phyloP scores from a whole-genome alignment of 2,113 vertebrate species.

The Nestor notabilis region DNA sequence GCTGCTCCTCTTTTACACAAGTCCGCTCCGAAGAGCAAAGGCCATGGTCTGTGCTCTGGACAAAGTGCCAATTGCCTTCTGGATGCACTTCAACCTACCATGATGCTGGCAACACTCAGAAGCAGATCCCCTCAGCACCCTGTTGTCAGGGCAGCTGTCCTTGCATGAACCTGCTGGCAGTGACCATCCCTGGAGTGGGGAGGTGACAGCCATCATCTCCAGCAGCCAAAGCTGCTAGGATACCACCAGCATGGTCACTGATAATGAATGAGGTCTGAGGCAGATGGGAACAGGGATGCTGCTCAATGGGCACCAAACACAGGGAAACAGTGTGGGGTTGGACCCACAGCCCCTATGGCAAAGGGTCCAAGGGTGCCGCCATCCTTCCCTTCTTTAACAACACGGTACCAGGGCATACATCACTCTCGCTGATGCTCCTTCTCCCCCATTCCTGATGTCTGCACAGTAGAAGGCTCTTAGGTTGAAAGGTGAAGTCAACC shows the following conservation, averaged over 20 bases:
- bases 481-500: not conserved
- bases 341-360: not conserved
- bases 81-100: not conserved
- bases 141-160: not conserved
- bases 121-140: not conserved
- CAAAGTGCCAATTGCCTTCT: not conserved
- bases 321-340: not conserved
- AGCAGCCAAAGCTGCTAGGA: not conserved
- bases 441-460: not conserved
- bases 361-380: not conserved
- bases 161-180: not conserved
- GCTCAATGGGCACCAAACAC: accelerated
- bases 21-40: not conserved
- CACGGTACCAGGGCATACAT: not conserved
- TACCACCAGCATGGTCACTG: not conserved
- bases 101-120: not conserved
- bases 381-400: not conserved
- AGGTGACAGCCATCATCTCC: not conserved
- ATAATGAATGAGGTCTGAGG: not conserved
- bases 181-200: not conserved
- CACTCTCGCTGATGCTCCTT: not conserved
- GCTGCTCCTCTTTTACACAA: not conserved
- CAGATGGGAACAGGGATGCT: not conserved
- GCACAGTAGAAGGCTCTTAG: not conserved
- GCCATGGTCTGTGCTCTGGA: not conserved